phyloP scores from a whole-genome alignment of 2,797 vertebrate species.

The Sebastes alutus region DNA sequence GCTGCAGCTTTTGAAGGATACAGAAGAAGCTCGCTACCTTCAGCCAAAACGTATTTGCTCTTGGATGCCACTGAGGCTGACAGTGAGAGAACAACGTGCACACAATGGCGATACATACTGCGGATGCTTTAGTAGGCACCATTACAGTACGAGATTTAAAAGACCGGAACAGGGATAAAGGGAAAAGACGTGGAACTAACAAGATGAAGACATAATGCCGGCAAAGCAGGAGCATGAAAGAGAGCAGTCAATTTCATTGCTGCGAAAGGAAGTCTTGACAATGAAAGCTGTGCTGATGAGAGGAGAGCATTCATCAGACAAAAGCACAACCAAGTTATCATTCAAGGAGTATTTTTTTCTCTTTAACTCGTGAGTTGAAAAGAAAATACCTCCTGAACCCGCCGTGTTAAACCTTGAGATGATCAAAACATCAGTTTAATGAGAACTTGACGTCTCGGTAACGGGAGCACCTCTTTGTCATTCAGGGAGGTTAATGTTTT shows the following conservation, averaged over 20 bases:
- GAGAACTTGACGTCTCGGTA: slow-evolving; percentile 12
- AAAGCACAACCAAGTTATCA: slow-evolving; percentile 6
- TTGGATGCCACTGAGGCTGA: slow-evolving; percentile 34
- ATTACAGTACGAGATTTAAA: slow-evolving; percentile 51
- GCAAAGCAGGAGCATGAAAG: slow-evolving; percentile 45
- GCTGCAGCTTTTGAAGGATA: slow-evolving; percentile 40
- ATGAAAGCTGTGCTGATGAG: slow-evolving; percentile 49
- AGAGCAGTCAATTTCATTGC: slow-evolving; percentile 35
- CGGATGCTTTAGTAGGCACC: slow-evolving; percentile 44
- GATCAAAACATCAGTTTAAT: slow-evolving; percentile 20
- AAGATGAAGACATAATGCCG: slow-evolving; percentile 58
- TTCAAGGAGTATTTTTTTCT: slow-evolving; percentile 20
- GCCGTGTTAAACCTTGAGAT: not conserved
- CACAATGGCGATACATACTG: slow-evolving; percentile 31
- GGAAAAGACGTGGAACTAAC: slow-evolving; percentile 69
- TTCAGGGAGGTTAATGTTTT: not conserved
- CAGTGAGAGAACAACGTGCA: slow-evolving; percentile 33
- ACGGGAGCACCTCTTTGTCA: not conserved
- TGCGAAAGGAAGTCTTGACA: slow-evolving; percentile 28
- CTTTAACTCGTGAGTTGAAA: not conserved
- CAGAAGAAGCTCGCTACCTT: slow-evolving; percentile 46
- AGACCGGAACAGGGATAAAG: slow-evolving; percentile 53
- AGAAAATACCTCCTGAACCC: not conserved
- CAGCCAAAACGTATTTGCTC: slow-evolving; percentile 49
- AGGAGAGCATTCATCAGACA: slow-evolving; percentile 34